Percentiles rank a stretch among this genome's conserved stretches.
Evolutionary conservation across 1,140 invertebrate species (phyloP).

Genomic region (Lethocerus indicus): DNA sequence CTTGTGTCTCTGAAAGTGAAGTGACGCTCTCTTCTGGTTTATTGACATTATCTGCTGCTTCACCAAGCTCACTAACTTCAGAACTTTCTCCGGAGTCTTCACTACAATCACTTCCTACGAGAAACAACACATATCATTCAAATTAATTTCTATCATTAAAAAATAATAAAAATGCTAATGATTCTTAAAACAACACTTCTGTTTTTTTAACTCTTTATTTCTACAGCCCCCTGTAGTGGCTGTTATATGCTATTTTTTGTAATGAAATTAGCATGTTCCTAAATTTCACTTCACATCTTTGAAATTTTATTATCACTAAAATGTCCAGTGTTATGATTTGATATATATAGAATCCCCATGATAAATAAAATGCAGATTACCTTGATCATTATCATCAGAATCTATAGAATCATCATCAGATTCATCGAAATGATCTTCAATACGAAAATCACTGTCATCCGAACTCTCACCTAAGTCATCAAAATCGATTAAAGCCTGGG

Average conservation of each 20-base stretch:
- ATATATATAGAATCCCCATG: no score
- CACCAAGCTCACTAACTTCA: neutral
- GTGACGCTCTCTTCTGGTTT: neutral
- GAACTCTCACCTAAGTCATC: conserved; percentile 70
- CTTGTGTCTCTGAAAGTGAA: neutral
- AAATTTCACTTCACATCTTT: no score
- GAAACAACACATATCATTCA: conserved; percentile 23
- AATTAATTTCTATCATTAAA: no score
- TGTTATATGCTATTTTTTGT: no score
- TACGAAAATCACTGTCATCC: conserved; percentile 87
- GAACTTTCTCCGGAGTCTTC: conserved; percentile 20
- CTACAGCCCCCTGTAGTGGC: no score
- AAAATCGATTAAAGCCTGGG: conserved; percentile 57
- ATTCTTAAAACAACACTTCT: no score
- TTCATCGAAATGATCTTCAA: conserved; percentile 68
- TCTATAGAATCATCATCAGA: conserved; percentile 48
- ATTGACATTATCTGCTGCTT: conserved; percentile 28
- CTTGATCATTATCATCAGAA: conserved; percentile 23
- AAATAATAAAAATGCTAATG: no score
- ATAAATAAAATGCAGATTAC: no score
- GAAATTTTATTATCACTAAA: no score
- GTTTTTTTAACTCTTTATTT: no score
- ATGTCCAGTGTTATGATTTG: no score
- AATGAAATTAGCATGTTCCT: no score
- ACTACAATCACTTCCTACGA: conserved; percentile 32